Base-by-base conservation (phyloP, 2,797 vertebrate species). In the Apodemus agrarius region DNA sequence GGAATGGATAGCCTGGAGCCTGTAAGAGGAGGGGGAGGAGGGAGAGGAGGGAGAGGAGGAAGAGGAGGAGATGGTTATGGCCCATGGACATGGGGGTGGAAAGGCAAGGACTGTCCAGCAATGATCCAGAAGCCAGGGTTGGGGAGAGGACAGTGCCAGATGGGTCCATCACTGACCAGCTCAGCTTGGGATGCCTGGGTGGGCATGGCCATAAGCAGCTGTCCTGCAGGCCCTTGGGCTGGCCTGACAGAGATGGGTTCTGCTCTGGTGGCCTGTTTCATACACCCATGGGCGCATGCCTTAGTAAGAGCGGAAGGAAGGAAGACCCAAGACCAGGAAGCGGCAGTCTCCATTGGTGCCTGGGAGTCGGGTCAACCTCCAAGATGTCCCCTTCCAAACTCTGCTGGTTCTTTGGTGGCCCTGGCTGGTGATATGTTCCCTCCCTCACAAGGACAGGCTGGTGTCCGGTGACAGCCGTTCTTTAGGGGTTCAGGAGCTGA, bases 361-460 rank as follows among this genome's bases (percentile, higher is more conserved):
- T 2, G 17, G 46, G 63, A 17, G 0, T 26, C 16, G 54, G 9
- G 63, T 22, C 46, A 40, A 40, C 40, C 14, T 54, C 72, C 78
- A 49, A 88, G 22, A 26, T 78, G 29, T 57, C 54, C 54, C 29
- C 67, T 89, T 78, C 10, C 26, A 84, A 91, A 52, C 96, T 93
- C 97, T 78, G 80, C 96, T 95, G 97, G 97, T 96, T 97, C 97
- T 88, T 97, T 97, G 97, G 97, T 95, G 95, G 96, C 91, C 96
- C 90, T 93, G 96, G 97, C 49, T 11, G 69, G 54, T 34, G 52
- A 29, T 43, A 37, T 75, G 46, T 46, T 24, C 16, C 49, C 17
- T 61, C 17, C 29, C 31, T 34, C 21, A 59, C 12, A 43, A 12
- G 74, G 54, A 5, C 29, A 13, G 86, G 65, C 72, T 61, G 75